phyloP scores from a whole-genome alignment of 1,140 invertebrate species.

The Calephelis nemesis region DNA sequence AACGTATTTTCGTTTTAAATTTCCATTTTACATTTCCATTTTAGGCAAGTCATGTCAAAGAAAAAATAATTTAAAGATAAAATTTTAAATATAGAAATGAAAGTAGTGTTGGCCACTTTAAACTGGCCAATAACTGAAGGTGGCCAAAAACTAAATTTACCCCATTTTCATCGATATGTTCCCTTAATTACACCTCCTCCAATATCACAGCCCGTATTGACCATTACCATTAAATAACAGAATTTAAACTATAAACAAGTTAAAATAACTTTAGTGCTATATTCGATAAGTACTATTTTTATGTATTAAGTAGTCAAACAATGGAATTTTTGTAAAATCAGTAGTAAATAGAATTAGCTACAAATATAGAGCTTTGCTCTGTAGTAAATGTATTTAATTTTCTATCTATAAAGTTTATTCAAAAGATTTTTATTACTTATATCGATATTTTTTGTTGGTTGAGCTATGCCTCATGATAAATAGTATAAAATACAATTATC shows the following conservation, averaged over 20 bases:
- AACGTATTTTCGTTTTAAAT: no score
- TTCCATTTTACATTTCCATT: no score
- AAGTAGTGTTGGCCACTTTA: neutral
- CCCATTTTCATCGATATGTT: constrained; percentile 50
- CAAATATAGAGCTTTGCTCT: constrained; percentile 56
- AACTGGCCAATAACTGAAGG: constrained; percentile 5
- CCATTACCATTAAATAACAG: constrained; percentile 65
- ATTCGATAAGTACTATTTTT: constrained; percentile 51
- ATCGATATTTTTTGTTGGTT: constrained; percentile 29
- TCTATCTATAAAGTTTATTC: constrained; percentile 33
- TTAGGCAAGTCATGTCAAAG: no score
- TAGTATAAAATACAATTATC: constrained; percentile 4
- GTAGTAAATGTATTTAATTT: constrained; percentile 33
- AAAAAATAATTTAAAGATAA: neutral
- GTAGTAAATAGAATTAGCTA: constrained; percentile 42
- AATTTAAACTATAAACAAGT: constrained; percentile 71
- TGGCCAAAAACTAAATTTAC: constrained; percentile 13
- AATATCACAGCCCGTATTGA: constrained; percentile 72
- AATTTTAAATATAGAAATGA: neutral
- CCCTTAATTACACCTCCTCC: constrained; percentile 59
- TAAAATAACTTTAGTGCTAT: constrained; percentile 46
- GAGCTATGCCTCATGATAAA: constrained; percentile 1
- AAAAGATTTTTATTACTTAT: constrained; percentile 27
- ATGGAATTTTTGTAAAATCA: constrained; percentile 37
- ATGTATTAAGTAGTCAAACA: constrained; percentile 46